Conservation (phyloP, 2,888 invertebrate species). For the Rhagonycha fulva region DNA sequence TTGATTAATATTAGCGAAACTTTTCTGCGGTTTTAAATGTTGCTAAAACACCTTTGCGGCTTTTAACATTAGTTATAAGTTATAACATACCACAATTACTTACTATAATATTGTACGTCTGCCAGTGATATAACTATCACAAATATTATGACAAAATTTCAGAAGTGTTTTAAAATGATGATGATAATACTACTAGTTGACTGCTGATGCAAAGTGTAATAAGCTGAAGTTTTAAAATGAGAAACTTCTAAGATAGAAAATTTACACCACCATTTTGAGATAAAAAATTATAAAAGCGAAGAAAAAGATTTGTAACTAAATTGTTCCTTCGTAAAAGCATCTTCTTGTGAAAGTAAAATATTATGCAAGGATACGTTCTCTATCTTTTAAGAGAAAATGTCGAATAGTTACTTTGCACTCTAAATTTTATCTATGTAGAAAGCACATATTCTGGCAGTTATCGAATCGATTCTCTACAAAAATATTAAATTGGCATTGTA, state of each 20-base stretch:
- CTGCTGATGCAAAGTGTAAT: background rate
- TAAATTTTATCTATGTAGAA: conserved; percentile 1
- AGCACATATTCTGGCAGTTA: background rate
- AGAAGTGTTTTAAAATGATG: background rate
- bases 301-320: background rate
- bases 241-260: background rate
- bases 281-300: background rate
- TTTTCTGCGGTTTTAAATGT: conserved; percentile 11
- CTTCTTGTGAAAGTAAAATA: background rate
- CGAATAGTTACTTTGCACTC: background rate
- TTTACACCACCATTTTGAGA: background rate
- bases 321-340: background rate
- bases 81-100: conserved; percentile 1
- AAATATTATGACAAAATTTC: background rate
- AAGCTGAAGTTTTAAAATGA: background rate
- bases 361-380: background rate
- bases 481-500: conserved; percentile 2
- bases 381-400: conserved; percentile 1
- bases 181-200: background rate
- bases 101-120: background rate
- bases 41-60: conserved; percentile 18
- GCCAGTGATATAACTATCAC: background rate
- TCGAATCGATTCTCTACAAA: background rate
- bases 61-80: conserved; percentile 6
- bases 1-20: background rate